These are phyloP conservation scores for Hippasteria phrygiana DNA, from an alignment of 53 echinoderm and acorn worm genomes.

Conservation along the genomic window DNA sequence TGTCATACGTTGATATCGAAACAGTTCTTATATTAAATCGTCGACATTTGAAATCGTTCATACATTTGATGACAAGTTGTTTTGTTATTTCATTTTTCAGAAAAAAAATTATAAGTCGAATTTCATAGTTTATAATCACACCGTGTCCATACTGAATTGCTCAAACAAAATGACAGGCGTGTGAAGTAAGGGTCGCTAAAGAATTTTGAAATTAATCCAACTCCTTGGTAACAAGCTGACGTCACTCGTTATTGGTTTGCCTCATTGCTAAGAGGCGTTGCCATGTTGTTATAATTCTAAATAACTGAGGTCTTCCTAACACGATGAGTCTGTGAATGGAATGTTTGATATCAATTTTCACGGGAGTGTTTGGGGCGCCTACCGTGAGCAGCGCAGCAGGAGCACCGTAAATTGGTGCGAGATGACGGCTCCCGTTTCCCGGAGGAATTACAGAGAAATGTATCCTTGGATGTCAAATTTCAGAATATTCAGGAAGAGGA, in stretches of 20 bases:
- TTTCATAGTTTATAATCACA: too few species aligned
- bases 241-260: not conserved
- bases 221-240: slow-evolving; percentile 16
- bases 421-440: slow-evolving; percentile 14
- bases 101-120: too few species aligned
- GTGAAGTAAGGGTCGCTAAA: not conserved
- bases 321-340: not conserved
- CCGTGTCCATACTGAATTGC: too few species aligned
- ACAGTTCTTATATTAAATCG: too few species aligned
- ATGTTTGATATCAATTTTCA: slow-evolving; percentile 10
- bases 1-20: too few species aligned
- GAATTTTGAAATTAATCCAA: not conserved
- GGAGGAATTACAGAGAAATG: too few species aligned
- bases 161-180: too few species aligned
- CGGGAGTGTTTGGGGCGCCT: not conserved
- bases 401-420: slow-evolving; percentile 1
- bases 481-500: too few species aligned
- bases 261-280: slow-evolving; percentile 15
- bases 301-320: not conserved
- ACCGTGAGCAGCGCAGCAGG: slow-evolving; percentile 14
- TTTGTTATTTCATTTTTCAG: too few species aligned
- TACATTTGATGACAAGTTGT: too few species aligned
- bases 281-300: not conserved
- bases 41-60: too few species aligned
- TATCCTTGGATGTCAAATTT: too few species aligned